phyloP scores from a whole-genome alignment of 2,888 invertebrate species.

The Latheticus oryzae region DNA sequence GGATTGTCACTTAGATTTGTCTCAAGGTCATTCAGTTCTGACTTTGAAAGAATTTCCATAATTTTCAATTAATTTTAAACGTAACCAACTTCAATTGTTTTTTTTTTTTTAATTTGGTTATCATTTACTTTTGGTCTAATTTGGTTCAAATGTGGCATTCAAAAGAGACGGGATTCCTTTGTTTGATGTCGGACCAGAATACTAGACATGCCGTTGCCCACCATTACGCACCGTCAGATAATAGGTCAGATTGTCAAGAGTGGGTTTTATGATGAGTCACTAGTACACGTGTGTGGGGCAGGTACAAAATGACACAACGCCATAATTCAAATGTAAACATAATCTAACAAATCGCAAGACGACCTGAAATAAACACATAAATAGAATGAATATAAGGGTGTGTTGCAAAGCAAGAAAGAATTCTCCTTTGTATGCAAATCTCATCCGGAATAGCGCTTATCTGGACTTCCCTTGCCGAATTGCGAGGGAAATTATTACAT shows the following conservation, averaged over 20 bases:
- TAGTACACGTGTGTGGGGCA: slow-evolving; percentile 37
- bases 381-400: slow-evolving; percentile 43
- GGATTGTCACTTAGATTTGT: slow-evolving; percentile 3
- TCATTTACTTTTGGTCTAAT: neutral
- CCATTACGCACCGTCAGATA: neutral
- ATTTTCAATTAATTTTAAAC: too few relatives aligned
- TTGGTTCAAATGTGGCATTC: neutral
- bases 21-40: slow-evolving; percentile 8
- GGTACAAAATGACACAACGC: slow-evolving; percentile 26
- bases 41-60: too few relatives aligned
- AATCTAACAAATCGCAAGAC: slow-evolving; percentile 36
- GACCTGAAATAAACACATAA: slow-evolving; percentile 12
- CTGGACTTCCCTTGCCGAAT: slow-evolving; percentile 46
- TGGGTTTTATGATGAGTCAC: slow-evolving; percentile 39
- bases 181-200: slow-evolving; percentile 7
- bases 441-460: slow-evolving; percentile 50
- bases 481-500: slow-evolving; percentile 24
- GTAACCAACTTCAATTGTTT: too few relatives aligned
- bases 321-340: slow-evolving; percentile 30
- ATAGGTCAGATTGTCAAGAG: slow-evolving; percentile 12
- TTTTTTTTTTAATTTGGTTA: neutral
- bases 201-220: slow-evolving; percentile 9
- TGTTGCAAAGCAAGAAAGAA: slow-evolving; percentile 47
- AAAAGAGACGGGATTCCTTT: slow-evolving; percentile 10
- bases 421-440: slow-evolving; percentile 55